phyloP scores from a whole-genome alignment of 2,797 vertebrate genomes.

The Delichon dasypus region DNA sequence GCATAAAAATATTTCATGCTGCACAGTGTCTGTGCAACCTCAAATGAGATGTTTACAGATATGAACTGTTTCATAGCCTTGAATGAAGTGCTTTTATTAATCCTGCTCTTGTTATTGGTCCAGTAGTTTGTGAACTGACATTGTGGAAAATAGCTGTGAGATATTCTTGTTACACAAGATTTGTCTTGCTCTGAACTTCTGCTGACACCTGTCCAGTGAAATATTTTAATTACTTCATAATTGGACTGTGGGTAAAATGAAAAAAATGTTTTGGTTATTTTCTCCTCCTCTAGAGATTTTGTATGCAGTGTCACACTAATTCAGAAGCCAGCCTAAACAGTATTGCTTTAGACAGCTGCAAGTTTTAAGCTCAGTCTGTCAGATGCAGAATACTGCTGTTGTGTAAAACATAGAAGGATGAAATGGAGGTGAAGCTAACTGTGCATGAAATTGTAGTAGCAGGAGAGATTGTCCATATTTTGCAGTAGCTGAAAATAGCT shows the following conservation, averaged over 20 bases:
- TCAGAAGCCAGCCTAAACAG: constrained; percentile 51
- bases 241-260: neutral
- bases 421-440: constrained; percentile 76
- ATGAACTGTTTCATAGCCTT: neutral
- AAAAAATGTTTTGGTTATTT: constrained; percentile 36
- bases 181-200: neutral
- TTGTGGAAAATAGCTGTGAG: neutral
- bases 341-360: constrained; percentile 65
- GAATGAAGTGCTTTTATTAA: neutral
- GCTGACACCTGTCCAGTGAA: constrained; percentile 1
- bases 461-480: constrained; percentile 73
- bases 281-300: constrained; percentile 13
- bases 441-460: constrained; percentile 75
- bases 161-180: neutral
- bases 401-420: constrained; percentile 71
- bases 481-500: constrained; percentile 74
- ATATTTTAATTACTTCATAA: constrained; percentile 24
- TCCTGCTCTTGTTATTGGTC: neutral
- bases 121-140: neutral
- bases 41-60: neutral
- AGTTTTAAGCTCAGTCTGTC: constrained; percentile 62
- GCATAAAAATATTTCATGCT: neutral
- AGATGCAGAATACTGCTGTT: constrained; percentile 55
- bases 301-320: constrained; percentile 32
- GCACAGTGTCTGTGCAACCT: neutral